A percentile compares a stretch with the other conserved stretches of the same genome.
Evolutionary conservation across 30 jellyfish, hydroid and myxozoan genomes (phyloP).

Genomic region (Mastigias papua): DNA sequence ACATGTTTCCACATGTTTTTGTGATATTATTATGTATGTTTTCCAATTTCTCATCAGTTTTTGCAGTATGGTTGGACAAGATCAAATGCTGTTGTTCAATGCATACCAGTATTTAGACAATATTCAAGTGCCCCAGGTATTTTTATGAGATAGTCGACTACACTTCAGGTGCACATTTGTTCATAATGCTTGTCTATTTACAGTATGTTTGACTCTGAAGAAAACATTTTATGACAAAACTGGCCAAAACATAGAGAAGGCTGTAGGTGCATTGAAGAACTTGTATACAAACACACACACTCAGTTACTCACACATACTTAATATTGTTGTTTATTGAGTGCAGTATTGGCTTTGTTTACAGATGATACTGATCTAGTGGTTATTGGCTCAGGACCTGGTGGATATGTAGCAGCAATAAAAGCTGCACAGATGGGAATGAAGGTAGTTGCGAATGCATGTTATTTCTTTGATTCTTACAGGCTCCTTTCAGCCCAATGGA

Average conservation of each 20-base stretch:
- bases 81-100: conserved; percentile 22
- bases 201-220: too few relatives aligned
- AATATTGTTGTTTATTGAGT: too few relatives aligned
- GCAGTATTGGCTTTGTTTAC: neutral
- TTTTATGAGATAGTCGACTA: neutral
- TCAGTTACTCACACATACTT: too few relatives aligned
- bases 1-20: neutral
- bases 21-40: too few relatives aligned
- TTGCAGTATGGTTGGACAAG: conserved; percentile 22
- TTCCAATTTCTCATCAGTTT: conserved; percentile 15
- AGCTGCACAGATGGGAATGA: conserved; percentile 99
- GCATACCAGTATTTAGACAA: conserved; percentile 12
- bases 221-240: too few relatives aligned
- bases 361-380: conserved; percentile 96
- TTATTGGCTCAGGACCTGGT: conserved; percentile 99
- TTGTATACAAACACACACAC: too few relatives aligned
- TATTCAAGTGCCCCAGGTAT: conserved; percentile 68
- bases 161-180: neutral
- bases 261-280: too few relatives aligned
- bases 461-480: neutral
- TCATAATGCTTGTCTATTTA: too few relatives aligned
- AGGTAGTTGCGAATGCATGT: conserved; percentile 55
- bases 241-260: too few relatives aligned
- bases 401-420: conserved; percentile 99
- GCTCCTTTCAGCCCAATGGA: too few relatives aligned